Evolutionary conservation across 35 echinoderm and acorn worm genomes (phyloP), one percentile per base, ranked within the genome.

Genomic region (Nesometra sesokonis): DNA sequence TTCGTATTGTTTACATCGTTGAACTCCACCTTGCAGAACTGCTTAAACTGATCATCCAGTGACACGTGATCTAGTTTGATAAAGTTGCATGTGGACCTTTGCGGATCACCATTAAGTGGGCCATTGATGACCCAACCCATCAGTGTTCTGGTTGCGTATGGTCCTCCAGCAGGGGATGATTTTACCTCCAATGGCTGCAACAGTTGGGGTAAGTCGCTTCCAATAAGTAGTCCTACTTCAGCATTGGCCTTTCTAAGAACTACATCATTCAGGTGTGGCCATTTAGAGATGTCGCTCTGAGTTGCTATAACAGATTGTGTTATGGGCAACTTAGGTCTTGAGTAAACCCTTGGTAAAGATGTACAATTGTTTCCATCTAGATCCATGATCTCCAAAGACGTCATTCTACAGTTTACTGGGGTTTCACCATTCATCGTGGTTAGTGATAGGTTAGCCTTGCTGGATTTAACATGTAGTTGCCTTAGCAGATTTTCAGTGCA

Each of bases 61-160:
- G 15, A 43, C 4, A 43, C 34, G 21, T 91, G 39, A 15, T 43
- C 39, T 43, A 21, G 5, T 47, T 81, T 3, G 2, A 36, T 33
- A 85, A 35, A 88, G 79, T 43, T 43, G 39, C 39, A 43, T 7
- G 39, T 7, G 4, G 39, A 15, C 35, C 7, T 79, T 5, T 19
- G 34, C n/a, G 86, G 43, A 36, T 84, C 13, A 1, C 40, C 79
- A 83, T 30, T 0, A 31, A 92, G 33, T 35, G 90, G 90, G 5
- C 85, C 86, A 88, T 38, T 92, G 34, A 92, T 29, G 35, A 86
- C n/a, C 90, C 90, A 92, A 30, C 90, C 90, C 30, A 92, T 33
- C 31, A 88, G 33, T 27, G 90, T 92, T 17, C 90, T 79, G 19
- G 78, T 77, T 32, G 90, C 80, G 79, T 79, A 87, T 36, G 90